These are phyloP conservation scores for Physella acuta DNA, from an alignment of 1,140 invertebrate species.

Conservation along the genomic window DNA sequence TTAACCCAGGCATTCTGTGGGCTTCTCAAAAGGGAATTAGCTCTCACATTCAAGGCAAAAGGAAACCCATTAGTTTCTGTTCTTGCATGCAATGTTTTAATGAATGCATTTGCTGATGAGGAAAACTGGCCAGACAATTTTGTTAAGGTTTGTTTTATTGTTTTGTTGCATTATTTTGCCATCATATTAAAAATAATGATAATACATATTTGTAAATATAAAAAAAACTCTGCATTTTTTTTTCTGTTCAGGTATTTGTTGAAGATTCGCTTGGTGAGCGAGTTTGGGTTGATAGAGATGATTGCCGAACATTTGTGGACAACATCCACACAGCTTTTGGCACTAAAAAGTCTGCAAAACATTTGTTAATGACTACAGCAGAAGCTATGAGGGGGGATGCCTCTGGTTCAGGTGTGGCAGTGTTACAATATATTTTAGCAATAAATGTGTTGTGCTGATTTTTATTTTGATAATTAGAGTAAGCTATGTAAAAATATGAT, in stretches of 20 bases:
- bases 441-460: too few species aligned
- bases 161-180: too few species aligned
- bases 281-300: slow-evolving; percentile 88
- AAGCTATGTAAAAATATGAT: too few species aligned
- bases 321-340: slow-evolving; percentile 88
- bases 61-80: slow-evolving; percentile 80
- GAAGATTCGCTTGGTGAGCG: slow-evolving; percentile 91
- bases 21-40: slow-evolving; percentile 77
- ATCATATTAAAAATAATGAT: too few species aligned
- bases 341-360: slow-evolving; percentile 67
- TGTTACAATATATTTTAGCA: too few species aligned
- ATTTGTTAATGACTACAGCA: slow-evolving; percentile 24
- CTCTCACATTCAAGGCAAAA: slow-evolving; percentile 71
- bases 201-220: too few species aligned
- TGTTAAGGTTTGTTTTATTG: too few species aligned
- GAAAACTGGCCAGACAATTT: slow-evolving; percentile 65
- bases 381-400: slow-evolving; percentile 12
- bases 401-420: slow-evolving; percentile 12
- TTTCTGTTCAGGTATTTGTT: slow-evolving; percentile 74
- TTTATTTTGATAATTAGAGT: too few species aligned
- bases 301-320: slow-evolving; percentile 88
- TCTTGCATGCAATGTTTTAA: slow-evolving; percentile 81
- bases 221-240: too few species aligned
- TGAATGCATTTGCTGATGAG: slow-evolving; percentile 75
- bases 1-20: slow-evolving; percentile 69